These are phyloP conservation scores for Calliscelio sp. DNA, from an alignment of 2,888 invertebrate species.

Conservation along the genomic window DNA sequence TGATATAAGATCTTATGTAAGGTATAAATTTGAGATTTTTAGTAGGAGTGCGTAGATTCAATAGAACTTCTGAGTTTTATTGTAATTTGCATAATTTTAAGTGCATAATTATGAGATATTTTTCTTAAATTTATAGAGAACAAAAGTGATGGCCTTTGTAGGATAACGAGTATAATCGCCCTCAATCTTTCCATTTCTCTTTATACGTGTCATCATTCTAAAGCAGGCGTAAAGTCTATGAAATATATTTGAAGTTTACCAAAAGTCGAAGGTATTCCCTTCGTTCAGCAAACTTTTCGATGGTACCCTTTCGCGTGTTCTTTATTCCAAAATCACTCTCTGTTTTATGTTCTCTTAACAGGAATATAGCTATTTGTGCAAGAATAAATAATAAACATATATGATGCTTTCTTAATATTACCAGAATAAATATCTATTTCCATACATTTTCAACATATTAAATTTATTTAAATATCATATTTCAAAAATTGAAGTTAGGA, in stretches of 20 bases:
- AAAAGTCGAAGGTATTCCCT: slow-evolving; percentile 58
- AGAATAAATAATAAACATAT: slow-evolving; percentile 10
- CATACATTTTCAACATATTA: too few relatives aligned
- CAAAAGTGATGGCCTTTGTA: slow-evolving; percentile 15
- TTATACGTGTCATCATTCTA: slow-evolving; percentile 61
- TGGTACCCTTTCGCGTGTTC: slow-evolving; percentile 49
- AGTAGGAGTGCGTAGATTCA: too few relatives aligned
- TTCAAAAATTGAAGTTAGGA: too few relatives aligned
- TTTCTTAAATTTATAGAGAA: slow-evolving; percentile 10
- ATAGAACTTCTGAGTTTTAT: background rate
- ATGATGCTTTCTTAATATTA: too few relatives aligned
- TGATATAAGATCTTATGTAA: too few relatives aligned
- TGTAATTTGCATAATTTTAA: background rate
- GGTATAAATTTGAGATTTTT: too few relatives aligned
- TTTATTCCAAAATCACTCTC: slow-evolving; percentile 48
- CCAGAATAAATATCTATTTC: too few relatives aligned
- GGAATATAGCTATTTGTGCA: slow-evolving; percentile 2
- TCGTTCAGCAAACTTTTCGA: slow-evolving; percentile 53
- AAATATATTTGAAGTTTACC: slow-evolving; percentile 76
- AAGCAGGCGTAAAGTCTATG: slow-evolving; percentile 75
- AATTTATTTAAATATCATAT: too few relatives aligned
- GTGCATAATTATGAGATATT: background rate
- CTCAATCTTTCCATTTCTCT: slow-evolving; percentile 42
- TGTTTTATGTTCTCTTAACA: slow-evolving; percentile 19
- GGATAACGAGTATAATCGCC: slow-evolving; percentile 49